phyloP scores from a whole-genome alignment of 2,113 vertebrate species.

The Charina bottae region DNA sequence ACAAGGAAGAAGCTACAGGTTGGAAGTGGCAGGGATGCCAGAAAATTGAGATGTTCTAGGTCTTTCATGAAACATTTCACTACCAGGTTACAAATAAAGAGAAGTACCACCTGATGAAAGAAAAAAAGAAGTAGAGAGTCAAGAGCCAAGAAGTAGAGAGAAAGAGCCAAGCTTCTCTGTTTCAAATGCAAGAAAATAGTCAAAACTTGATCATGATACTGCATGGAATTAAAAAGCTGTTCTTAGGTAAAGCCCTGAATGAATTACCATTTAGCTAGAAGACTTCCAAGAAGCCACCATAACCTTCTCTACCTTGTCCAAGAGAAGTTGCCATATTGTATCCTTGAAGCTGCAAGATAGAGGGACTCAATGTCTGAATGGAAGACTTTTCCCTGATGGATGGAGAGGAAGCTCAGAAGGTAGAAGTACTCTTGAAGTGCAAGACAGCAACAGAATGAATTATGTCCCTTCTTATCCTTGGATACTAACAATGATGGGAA shows the following conservation, averaged over 20 bases:
- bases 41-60: too few species aligned
- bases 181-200: background rate
- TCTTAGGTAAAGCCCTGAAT: background rate
- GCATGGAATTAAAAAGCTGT: background rate
- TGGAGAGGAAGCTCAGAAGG: background rate
- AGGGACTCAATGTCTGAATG: background rate
- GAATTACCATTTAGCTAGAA: background rate
- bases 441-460: background rate
- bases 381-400: background rate
- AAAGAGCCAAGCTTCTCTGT: background rate
- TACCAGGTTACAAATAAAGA: background rate
- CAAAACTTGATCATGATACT: background rate
- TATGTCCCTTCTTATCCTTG: background rate
- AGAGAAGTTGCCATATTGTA: background rate
- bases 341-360: background rate
- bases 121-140: background rate
- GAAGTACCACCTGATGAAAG: background rate
- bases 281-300: background rate
- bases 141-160: too few species aligned
- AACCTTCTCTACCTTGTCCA: background rate
- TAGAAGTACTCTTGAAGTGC: background rate
- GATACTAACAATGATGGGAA: background rate
- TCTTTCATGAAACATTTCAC: background rate
- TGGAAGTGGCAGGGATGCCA: too few species aligned
- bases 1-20: too few species aligned